Evolutionary conservation across 2,888 invertebrate genomes (phyloP), one percentile per base, ranked within the genome.

Genomic region (Xanthia icteritia): DNA sequence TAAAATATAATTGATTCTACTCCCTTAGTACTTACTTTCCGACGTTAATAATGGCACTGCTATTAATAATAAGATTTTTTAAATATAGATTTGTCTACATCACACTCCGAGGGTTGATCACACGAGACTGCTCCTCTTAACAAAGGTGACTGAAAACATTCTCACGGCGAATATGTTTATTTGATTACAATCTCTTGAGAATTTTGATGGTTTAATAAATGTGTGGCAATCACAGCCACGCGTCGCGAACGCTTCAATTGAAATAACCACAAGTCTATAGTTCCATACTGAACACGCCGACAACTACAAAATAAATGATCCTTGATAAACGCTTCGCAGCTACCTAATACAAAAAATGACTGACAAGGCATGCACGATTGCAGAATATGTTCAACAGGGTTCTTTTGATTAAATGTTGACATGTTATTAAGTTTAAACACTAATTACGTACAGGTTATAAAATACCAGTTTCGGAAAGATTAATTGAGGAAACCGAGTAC

Each of bases 191-290:
- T 79, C 77, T 86, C 81, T 81, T 75, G 84, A 83, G 77, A 85
- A 82, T 82, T 84, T 82, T 71, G 71, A 80, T 75, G 76, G 76
- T 82, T 82, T 76, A 80, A 79, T 85, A 78, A 73, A 77, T 85
- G 78, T 81, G 82, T 86, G 73, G 90, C 86, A 89, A 86, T 86
- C 83, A 82, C 88, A 80, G 76, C 93, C 91, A 88, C 90, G 87
- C 90, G 90, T 87, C 87, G 80, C 90, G 92, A 91, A 89, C 86
- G 93, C 87, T 89, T 88, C 90, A 91, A 92, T 92, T 90, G 91
- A 91, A 94, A 92, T 94, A 94, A 94, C 80, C 82, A 84, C 45
- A 74, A 76, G 64, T 36, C 56, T 75, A 86, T n/a, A 63, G 56
- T 20, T 42, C 60, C 70, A 82, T 88, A 75, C 88, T 89, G 90